phyloP scores from a whole-genome alignment of 2,113 vertebrate genomes.

The Aviceda subcristata region DNA sequence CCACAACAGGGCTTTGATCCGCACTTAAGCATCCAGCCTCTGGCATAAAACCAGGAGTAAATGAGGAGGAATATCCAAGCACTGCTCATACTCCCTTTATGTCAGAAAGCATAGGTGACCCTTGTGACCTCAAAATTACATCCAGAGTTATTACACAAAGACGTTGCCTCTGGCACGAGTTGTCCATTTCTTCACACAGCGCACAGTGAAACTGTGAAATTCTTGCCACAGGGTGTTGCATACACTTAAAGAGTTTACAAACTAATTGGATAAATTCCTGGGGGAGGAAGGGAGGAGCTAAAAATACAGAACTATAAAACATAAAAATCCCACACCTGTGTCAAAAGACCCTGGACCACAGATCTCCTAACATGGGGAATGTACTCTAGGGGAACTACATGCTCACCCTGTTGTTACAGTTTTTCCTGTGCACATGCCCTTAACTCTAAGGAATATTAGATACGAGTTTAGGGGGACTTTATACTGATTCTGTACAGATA shows the following conservation, averaged over 20 bases:
- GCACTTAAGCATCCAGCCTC: neutral
- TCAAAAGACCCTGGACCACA: neutral
- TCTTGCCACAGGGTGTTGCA: neutral
- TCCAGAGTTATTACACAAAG: neutral
- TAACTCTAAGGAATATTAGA: neutral
- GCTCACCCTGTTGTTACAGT: accelerated
- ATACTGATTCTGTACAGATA: neutral
- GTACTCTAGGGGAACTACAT: neutral
- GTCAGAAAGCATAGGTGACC: neutral
- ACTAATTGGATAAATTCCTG: neutral
- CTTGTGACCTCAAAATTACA: neutral
- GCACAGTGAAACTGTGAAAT: neutral
- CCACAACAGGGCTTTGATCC: neutral
- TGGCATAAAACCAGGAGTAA: neutral
- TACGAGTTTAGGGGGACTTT: neutral
- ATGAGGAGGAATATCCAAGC: neutral
- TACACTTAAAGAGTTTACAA: neutral
- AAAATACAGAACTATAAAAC: neutral
- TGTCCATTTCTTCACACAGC: neutral
- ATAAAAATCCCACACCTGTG: neutral
- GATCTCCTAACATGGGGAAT: neutral
- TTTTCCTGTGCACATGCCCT: neutral
- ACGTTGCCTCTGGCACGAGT: neutral
- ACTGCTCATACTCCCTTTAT: neutral
- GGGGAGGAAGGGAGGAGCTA: neutral